A percentile compares a stretch with the other conserved stretches of the same genome.
Conservation (phyloP, 2,888 invertebrate species). For the Holacanthella duospinosa region DNA sequence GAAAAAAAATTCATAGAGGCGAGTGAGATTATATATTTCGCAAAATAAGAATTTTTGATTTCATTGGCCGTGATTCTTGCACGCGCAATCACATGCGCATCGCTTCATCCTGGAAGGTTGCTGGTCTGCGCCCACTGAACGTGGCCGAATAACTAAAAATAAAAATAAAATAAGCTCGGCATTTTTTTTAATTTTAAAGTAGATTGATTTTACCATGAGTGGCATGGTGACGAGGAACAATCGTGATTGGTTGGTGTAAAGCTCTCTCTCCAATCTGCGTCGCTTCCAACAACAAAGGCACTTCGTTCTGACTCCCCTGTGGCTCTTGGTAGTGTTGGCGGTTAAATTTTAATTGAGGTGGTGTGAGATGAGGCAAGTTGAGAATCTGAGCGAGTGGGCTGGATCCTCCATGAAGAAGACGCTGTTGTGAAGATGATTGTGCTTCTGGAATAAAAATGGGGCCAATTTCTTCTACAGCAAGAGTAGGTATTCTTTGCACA, state of each 20-base stretch:
- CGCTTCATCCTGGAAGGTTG: conserved; percentile 46
- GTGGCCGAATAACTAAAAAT: conserved; percentile 65
- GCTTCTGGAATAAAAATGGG: conserved; percentile 16
- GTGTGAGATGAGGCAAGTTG: conserved; percentile 3
- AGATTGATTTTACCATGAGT: conserved; percentile 27
- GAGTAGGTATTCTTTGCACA: too few relatives aligned
- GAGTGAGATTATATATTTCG: too few relatives aligned
- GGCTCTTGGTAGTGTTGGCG: neutral
- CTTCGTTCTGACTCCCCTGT: neutral
- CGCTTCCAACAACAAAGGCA: conserved; percentile 13
- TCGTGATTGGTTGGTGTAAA: conserved; percentile 34
- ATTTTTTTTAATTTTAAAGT: neutral
- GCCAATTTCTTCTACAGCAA: conserved; percentile 16
- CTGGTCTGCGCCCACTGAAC: conserved; percentile 58
- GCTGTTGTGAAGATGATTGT: conserved; percentile 12
- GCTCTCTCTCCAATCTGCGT: conserved; percentile 34
- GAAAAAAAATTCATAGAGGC: too few relatives aligned
- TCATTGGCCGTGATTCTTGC: conserved; percentile 41
- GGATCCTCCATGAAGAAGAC: conserved; percentile 1
- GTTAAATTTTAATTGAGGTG: neutral
- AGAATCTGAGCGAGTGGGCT: conserved; percentile 19
- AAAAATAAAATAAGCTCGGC: conserved; percentile 34
- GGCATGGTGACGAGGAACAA: conserved; percentile 33
- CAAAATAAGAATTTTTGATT: too few relatives aligned
- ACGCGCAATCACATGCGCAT: conserved; percentile 65